Base-by-base conservation (phyloP, 2,888 invertebrate species). In the Diadromus collaris region DNA sequence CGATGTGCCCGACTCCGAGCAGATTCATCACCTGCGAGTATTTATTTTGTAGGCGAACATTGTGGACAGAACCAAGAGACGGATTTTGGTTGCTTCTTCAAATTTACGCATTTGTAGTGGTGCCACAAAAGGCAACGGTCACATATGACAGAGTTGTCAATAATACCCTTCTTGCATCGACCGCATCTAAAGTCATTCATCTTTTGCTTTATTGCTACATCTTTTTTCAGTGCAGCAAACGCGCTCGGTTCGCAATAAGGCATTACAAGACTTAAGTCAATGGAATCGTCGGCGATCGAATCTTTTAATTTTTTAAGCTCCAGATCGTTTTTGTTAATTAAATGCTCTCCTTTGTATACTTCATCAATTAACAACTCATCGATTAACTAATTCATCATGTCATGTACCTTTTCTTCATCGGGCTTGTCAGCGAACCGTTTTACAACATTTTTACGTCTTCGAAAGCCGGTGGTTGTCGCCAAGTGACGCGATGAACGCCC, bases 401-500 rank as follows among this genome's bases (percentile, higher is more conserved):
- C 60, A 2, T 16, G 2, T 5, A 60, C 10, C 21, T 60, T 5
- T 32, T 32, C 16, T 34, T 60, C 60, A 9, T 34, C 19, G 0
- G 38, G 2, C 9, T 60, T 60, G 6, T 34, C 38, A 19, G 3
- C 60, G n/a, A 60, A 60, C 9, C 60, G 34, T 34, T 60, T 34
- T 10, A 34, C 60, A 7, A 34, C 19, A 2, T 60, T 1, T 38
- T 60, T 60, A 9, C 60, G 60, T 34, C 19, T 19, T 3, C n/a
- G 4, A 34, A 38, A 9, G 10, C 34, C 21, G 19, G 6, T 60
- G 60, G 60, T 60, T 34, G 38, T 60, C 6, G 38, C 19, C 38
- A 60, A n/a, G 38, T 60, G 6, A n/a, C 60, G 34, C 2, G 34
- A 32, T 34, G 60, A 34, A 7, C 60, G 60, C n/a, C 60, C 60